Evolutionary conservation across 2,888 invertebrate genomes (phyloP), one percentile per base, ranked within the genome.

Genomic region (Omphaloscelis lunosa): DNA sequence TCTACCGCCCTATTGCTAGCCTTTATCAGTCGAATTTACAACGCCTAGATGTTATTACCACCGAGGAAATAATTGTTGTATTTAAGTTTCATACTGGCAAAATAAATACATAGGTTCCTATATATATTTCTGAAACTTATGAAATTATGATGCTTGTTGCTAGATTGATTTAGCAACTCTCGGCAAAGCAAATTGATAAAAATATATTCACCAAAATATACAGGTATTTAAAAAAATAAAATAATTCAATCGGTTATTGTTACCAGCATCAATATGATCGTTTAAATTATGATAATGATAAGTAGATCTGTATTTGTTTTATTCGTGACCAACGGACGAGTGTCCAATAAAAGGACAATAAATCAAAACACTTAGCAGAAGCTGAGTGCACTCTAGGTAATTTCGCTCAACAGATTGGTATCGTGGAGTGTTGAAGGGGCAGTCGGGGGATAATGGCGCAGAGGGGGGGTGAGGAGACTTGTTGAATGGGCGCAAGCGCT

Each of bases 271-370:
- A 29, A 66, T 66, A 56, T 62, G 53, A 11, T 48, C 23, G 1
- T 27, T 12, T 11, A 56, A 61, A 62, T 68, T 41, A 70, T 72
- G 39, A 71, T 56, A 62, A 58, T 69, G 58, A 65, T 69, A 53
- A 62, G 45, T 65, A 71, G 27, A 51, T 41, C 29, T 72, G 62
- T 67, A 79, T 75, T 79, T 73, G 58, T 81, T 78, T 86, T 80
- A 78, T 94, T 93, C 90, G 91, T 91, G 89, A 86, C 83, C 84
- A 88, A 86, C 90, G 89, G 91, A 91, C 90, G 91, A 93, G 93
- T 92, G 92, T 90, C 91, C 93, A 95, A 95, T 95, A 96, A 95
- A 95, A 94, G 94, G 91, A 90, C 94, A 93, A 95, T 96, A 96
- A 96, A 96, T 96, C 96, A 95, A 93, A 95, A 95, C 94, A 94